Evolutionary conservation across 1,140 invertebrate species (phyloP).

Genomic region (Maniola jurtina): DNA sequence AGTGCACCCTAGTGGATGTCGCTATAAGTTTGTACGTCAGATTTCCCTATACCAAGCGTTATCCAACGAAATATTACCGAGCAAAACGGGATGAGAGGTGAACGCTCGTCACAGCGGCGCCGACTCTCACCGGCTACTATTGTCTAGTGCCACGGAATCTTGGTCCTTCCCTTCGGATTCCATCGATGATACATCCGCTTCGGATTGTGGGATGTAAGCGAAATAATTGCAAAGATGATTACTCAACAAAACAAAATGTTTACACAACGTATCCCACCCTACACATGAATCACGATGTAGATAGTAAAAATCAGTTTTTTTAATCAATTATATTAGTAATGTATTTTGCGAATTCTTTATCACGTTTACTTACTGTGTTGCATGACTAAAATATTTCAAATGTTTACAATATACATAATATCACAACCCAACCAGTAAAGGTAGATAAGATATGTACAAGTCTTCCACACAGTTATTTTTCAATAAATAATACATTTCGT

Average conservation of each 20-base stretch:
- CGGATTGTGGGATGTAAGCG: conserved; percentile 50
- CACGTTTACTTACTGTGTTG: too few species aligned
- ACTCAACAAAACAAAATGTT: conserved; percentile 59
- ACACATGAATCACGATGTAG: conserved; percentile 2
- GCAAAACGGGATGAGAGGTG: conserved; percentile 67
- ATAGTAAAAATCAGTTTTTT: too few species aligned
- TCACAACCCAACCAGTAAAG: too few species aligned
- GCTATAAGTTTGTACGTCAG: conserved; percentile 48
- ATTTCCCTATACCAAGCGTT: conserved; percentile 36
- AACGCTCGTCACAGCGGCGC: conserved; percentile 75
- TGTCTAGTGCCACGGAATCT: conserved; percentile 76
- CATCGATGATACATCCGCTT: conserved; percentile 66
- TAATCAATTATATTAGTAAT: not conserved
- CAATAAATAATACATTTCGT: not conserved
- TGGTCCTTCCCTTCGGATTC: conserved; percentile 74
- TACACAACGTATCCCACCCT: conserved; percentile 47
- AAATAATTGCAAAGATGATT: conserved; percentile 50
- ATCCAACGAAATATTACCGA: conserved; percentile 38
- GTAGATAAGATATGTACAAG: not conserved
- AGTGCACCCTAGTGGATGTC: conserved; percentile 61
- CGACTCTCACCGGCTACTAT: conserved; percentile 75
- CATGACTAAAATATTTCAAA: too few species aligned
- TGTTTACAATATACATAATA: too few species aligned
- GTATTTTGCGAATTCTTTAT: not conserved
- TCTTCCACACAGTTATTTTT: not conserved